A percentile compares a stretch with the other conserved stretches of the same genome.
phyloP scores from a whole-genome alignment of 1,140 invertebrate genomes.

The Cryptotermes secundus region DNA sequence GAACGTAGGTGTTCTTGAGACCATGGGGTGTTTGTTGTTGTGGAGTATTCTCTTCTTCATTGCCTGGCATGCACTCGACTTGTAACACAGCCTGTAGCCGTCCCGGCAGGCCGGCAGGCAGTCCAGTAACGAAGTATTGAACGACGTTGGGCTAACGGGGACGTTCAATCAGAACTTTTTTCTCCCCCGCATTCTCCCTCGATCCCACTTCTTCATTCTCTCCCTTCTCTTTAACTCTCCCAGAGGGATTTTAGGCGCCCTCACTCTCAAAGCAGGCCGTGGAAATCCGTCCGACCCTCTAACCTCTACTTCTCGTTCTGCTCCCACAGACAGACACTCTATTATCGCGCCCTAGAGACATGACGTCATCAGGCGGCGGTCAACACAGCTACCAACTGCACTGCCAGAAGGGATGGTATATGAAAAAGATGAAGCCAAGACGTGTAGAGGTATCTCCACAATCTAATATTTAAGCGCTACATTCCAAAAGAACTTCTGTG shows the following conservation, averaged over 20 bases:
- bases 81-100: background rate
- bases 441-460: background rate
- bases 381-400: background rate
- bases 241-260: constrained; percentile 13
- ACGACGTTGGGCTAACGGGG: background rate
- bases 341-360: constrained; percentile 2
- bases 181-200: background rate
- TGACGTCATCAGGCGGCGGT: background rate
- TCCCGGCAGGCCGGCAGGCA: background rate
- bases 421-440: background rate
- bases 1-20: too few relatives aligned
- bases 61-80: background rate
- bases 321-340: constrained; percentile 2
- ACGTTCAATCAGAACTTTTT: constrained; percentile 14
- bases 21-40: too few relatives aligned
- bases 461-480: background rate
- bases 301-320: background rate
- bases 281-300: background rate
- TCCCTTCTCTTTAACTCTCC: constrained; percentile 3
- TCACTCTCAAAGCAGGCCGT: background rate
- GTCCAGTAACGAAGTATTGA: constrained; percentile 16
- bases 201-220: constrained; percentile 4
- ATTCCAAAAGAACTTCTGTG: constrained; percentile 4
- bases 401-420: background rate
- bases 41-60: too few relatives aligned